Evolutionary conservation across 2,888 invertebrate species (phyloP), one percentile per base, ranked within the genome.

Genomic region (Andrena fulva): DNA sequence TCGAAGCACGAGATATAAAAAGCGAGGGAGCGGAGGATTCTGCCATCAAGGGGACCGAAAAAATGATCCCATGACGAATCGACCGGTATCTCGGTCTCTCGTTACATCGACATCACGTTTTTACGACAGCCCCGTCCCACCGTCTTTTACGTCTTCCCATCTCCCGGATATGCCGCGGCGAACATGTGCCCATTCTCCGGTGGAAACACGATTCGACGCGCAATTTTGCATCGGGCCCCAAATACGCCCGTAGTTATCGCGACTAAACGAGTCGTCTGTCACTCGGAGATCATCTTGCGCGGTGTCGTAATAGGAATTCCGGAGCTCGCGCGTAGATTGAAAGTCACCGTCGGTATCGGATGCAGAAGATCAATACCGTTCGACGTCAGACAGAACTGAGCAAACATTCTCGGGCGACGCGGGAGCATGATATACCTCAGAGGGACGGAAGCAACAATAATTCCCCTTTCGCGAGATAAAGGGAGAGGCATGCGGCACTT

Each of bases 111-210:
- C 62, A 50, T 27, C 66, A 52, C 73, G 54, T 69, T 73, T 83
- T 82, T 83, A 83, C 77, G 73, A 67, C 56, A 24, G 10, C 24
- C 8, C 4, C n/a, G 54, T n/a, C 50, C 29, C 56, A 31, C 60
- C 42, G 54, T 72, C 76, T 73, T 82, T 73, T 77, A 74, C 54
- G 54, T 42, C 82, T 48, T 48, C 52, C 73, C 62, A 74, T 82
- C 82, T 83, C 74, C 77, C 27, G 77, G 42, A 31, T 20, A 74
- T 33, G 16, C 48, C 60, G 52, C 50, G 60, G 69, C 69, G 68
- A 54, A 72, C 52, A 54, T 31, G 35, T n/a, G 56, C 35, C 71
- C 67, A 67, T 77, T 82, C 56, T 54, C 56, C 27, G 71, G 33
- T 7, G 68, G 27, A 42, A 59, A 66, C 59, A 48, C 54, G 35